Conservation (phyloP, 2,888 invertebrate species). For the Bugulina stolonifera region DNA sequence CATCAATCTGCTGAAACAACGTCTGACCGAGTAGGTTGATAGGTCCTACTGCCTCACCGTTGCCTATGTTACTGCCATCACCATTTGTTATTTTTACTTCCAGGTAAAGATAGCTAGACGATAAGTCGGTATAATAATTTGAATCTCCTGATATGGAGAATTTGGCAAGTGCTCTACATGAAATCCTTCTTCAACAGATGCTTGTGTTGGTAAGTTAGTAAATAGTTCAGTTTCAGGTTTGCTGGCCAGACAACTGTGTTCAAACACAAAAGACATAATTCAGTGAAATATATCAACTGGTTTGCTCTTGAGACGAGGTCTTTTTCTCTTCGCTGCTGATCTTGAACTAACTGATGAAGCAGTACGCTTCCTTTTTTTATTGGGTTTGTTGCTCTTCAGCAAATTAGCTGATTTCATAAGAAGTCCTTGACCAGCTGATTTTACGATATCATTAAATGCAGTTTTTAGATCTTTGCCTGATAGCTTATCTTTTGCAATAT, state of each 20-base stretch:
- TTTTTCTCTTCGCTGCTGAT: neutral
- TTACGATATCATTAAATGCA: neutral
- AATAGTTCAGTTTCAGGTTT: neutral
- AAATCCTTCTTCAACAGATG: conserved; percentile 6
- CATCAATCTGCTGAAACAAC: conserved; percentile 30
- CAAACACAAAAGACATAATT: neutral
- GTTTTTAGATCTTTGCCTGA: neutral
- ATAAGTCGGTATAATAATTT: conserved; percentile 30
- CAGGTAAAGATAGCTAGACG: conserved; percentile 29
- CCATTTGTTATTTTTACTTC: conserved; percentile 29
- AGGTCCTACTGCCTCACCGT: conserved; percentile 27
- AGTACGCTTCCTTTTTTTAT: neutral
- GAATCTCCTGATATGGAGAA: conserved; percentile 29
- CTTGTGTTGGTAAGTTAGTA: neutral
- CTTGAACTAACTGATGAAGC: neutral
- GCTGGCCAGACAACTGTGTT: conserved; percentile 6
- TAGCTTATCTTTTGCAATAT: neutral
- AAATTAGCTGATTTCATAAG: neutral
- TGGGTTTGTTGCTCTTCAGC: neutral
- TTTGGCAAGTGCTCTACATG: conserved; percentile 27
- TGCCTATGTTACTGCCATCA: conserved; percentile 27
- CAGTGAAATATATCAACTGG: neutral
- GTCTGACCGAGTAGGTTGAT: conserved; percentile 29
- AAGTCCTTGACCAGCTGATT: neutral
- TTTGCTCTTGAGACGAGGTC: neutral